Conservation (phyloP, 2,113 vertebrate species). For the Oncorhynchus kisutch region DNA sequence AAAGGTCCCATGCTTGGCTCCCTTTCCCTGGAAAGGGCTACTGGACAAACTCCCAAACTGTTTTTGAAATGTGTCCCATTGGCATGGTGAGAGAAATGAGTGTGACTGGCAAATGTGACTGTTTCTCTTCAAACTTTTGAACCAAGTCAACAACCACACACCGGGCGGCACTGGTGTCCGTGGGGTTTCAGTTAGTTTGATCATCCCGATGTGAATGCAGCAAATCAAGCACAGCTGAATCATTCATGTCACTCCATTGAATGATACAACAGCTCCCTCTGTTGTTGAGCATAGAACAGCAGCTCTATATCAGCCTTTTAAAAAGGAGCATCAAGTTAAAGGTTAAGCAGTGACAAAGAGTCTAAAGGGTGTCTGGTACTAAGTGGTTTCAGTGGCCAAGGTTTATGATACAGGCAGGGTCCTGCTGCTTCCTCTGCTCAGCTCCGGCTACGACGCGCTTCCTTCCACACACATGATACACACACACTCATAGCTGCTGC, state of each 20-base stretch:
- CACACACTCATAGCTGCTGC: conserved; percentile 1
- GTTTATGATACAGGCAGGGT: conserved; percentile 10
- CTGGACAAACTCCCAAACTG: neutral
- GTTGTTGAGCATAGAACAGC: conserved; percentile 14
- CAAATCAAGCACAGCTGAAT: neutral
- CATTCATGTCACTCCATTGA: neutral
- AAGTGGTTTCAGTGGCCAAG: conserved; percentile 13
- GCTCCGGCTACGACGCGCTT: conserved; percentile 40
- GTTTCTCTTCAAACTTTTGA: too few relatives aligned
- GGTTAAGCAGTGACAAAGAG: conserved; percentile 1
- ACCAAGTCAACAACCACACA: neutral
- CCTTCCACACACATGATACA: conserved; percentile 14
- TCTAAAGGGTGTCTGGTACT: conserved; percentile 24
- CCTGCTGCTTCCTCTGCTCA: conserved; percentile 7
- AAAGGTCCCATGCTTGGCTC: neutral
- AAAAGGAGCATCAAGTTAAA: neutral
- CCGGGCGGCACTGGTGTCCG: neutral
- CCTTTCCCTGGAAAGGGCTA: neutral
- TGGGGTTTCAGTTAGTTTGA: neutral
- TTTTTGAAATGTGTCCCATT: neutral
- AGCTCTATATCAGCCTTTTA: neutral
- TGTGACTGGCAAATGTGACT: neutral
- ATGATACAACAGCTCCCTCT: conserved; percentile 60
- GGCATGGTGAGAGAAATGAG: neutral
- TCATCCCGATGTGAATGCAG: neutral